Base-by-base conservation (phyloP, 2,113 vertebrate genomes). In the Platanista minor region DNA sequence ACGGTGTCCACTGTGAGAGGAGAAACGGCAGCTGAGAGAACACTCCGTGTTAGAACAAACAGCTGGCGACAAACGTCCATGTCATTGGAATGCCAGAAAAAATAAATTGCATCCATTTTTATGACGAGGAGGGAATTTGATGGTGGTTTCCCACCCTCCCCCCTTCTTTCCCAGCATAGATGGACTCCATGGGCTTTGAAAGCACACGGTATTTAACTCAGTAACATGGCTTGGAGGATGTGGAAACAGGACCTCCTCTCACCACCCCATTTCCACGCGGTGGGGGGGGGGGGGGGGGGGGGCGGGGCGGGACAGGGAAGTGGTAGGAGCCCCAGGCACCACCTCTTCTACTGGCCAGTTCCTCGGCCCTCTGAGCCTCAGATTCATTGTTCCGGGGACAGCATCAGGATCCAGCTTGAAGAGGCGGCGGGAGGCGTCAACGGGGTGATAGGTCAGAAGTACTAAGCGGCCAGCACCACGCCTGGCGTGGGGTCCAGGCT, bases 101-200 rank as follows among this genome's bases (percentile, higher is more conserved):
- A 97, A 98, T 96, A 96, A 94, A 97, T 80, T 61, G 95, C 97
- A 93, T 97, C 97, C 97, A 91, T 95, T 97, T 97, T 97, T 95
- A 97, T 62, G 90, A 85, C 93, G 39, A 36, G 93, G 88, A 75
- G 97, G 95, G 94, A 82, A 95, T 71, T 74, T 75, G 93, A 81
- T 25, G 95, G 96, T 93, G 80, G 89, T 97, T 97, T 97, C 97
- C 96, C 96, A 97, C 92, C 84, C 87, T 81, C 92, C 67, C 62
- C 59, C 52, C 23, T 23, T 72, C 57, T 82, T 46, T 80, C 69
- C 91, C 94, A 93, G 85, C 62, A 66, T 25, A 75, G 87, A 93
- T 3, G 5, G 25, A 67, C 49, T 87, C 57, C 11, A 4, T 29
- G 39, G 85, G 59, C 96, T 94, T 66, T 41, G 74, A 87, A 59